Evolutionary conservation across 1,140 invertebrate genomes (phyloP).

Genomic region (Drosophila cardini): DNA sequence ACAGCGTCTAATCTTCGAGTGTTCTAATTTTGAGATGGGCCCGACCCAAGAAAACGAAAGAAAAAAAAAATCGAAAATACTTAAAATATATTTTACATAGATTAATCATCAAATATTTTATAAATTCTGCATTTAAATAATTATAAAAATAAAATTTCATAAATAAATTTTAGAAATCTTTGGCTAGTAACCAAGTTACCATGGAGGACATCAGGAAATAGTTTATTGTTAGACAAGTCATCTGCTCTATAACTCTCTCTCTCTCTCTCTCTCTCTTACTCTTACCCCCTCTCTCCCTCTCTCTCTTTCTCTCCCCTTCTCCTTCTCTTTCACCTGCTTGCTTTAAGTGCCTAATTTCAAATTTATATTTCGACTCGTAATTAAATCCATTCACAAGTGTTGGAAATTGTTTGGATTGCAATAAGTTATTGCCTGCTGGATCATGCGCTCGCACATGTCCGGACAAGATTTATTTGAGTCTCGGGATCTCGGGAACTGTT

Average conservation of each 20-base stretch:
- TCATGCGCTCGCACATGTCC: constrained; percentile 23
- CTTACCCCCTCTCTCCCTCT: too few relatives aligned
- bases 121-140: too few relatives aligned
- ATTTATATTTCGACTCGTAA: background rate
- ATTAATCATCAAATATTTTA: constrained; percentile 8
- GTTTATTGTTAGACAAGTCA: too few relatives aligned
- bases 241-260: background rate
- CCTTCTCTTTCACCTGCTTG: background rate
- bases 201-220: too few relatives aligned
- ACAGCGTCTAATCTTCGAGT: constrained; percentile 31
- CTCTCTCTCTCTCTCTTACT: background rate
- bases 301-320: too few relatives aligned
- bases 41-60: constrained; percentile 9
- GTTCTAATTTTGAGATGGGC: constrained; percentile 41
- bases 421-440: constrained; percentile 47
- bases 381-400: constrained; percentile 20
- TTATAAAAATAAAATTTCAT: too few relatives aligned
- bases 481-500: background rate
- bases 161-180: too few relatives aligned
- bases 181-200: too few relatives aligned
- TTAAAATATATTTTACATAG: constrained; percentile 7
- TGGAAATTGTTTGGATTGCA: constrained; percentile 44
- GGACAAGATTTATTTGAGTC: constrained; percentile 33
- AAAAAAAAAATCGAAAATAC: constrained; percentile 25
- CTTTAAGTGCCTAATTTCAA: background rate